Evolutionary conservation across 2,113 vertebrate genomes (phyloP).

Genomic region (Rhinolophus sinicus): DNA sequence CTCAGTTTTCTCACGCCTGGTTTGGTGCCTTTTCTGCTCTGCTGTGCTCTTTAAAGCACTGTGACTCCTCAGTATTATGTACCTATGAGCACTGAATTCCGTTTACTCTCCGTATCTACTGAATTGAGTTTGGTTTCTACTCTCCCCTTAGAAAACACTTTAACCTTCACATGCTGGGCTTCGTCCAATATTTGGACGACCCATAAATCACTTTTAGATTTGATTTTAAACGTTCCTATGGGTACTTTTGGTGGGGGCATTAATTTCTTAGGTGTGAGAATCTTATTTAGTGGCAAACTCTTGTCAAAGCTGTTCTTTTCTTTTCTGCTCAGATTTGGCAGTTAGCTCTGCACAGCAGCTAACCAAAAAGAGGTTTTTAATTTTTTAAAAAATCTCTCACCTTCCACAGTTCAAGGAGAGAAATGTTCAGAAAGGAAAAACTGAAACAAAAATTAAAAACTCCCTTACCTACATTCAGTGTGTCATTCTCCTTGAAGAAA

Average conservation of each 20-base stretch:
- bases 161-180: slow-evolving; percentile 65
- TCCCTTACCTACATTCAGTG: not conserved
- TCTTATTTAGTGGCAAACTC: slow-evolving; percentile 12
- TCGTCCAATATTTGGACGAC: slow-evolving; percentile 30
- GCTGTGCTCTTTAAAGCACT: not conserved
- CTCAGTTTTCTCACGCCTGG: not conserved
- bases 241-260: not conserved
- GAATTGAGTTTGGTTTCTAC: slow-evolving; percentile 65
- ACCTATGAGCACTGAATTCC: slow-evolving; percentile 63
- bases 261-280: slow-evolving; percentile 40
- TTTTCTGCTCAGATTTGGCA: slow-evolving; percentile 28
- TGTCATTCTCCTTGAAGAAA: not conserved
- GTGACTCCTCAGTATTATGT: not conserved
- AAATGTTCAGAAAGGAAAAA: slow-evolving; percentile 11
- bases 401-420: slow-evolving; percentile 7
- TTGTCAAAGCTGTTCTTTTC: slow-evolving; percentile 25
- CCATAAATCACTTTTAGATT: slow-evolving; percentile 38
- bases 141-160: slow-evolving; percentile 61
- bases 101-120: slow-evolving; percentile 42
- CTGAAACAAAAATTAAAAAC: not conserved
- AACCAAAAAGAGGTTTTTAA: not conserved
- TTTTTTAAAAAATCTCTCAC: not conserved
- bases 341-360: not conserved
- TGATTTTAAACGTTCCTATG: slow-evolving; percentile 28
- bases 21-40: not conserved